phyloP scores from a whole-genome alignment of 2,113 vertebrate species.

The Hippolais icterina region DNA sequence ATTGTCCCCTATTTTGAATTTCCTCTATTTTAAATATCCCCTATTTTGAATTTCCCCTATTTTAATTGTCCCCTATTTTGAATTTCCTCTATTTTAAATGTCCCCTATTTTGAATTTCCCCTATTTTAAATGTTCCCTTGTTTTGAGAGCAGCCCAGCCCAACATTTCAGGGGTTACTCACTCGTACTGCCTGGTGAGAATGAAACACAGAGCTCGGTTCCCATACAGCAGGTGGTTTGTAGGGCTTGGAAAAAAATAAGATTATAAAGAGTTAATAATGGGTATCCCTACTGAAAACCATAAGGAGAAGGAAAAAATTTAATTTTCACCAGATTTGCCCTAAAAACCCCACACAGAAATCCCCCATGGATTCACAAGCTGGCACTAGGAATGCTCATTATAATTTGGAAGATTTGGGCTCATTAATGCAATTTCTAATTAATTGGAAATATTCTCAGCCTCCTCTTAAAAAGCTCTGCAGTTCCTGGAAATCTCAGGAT shows the following conservation, averaged over 20 bases:
- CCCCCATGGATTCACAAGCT: fast-evolving
- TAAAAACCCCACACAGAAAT: not conserved
- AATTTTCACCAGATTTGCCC: not conserved
- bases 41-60: not conserved
- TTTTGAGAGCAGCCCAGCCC: not conserved
- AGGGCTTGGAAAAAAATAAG: slow-evolving; percentile 64
- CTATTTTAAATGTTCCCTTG: not conserved
- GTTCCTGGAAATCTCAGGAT: not conserved
- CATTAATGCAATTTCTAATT: not conserved
- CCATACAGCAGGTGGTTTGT: slow-evolving; percentile 89
- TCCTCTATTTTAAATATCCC: too few relatives aligned
- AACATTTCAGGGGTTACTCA: slow-evolving; percentile 51
- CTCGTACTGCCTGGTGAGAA: slow-evolving; percentile 74
- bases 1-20: too few relatives aligned
- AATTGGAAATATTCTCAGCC: not conserved
- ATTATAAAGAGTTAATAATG: not conserved
- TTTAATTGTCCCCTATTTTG: not conserved
- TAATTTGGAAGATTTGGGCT: not conserved
- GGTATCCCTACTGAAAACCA: not conserved
- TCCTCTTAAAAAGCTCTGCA: not conserved
- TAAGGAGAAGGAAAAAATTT: not conserved
- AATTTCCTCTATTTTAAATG: not conserved
- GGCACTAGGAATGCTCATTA: not conserved
- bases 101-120: not conserved
- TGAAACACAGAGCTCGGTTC: slow-evolving; percentile 89